Evolutionary conservation across 2,888 invertebrate genomes (phyloP).

Genomic region (Electrophaes corylata): DNA sequence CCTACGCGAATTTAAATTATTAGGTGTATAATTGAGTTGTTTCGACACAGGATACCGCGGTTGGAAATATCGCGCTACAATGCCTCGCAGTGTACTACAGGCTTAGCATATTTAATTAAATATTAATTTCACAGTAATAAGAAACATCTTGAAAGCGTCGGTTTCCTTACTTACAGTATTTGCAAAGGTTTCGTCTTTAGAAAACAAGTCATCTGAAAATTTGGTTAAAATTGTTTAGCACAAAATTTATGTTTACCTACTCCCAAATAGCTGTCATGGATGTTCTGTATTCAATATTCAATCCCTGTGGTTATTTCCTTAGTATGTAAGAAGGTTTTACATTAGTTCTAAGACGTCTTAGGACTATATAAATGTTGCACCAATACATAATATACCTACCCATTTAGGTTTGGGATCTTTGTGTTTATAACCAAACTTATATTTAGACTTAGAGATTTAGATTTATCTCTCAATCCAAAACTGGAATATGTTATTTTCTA

Average conservation of each 20-base stretch:
- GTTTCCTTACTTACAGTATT: slow-evolving; percentile 24
- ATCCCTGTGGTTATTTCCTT: too few relatives aligned
- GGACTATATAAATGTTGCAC: too few relatives aligned
- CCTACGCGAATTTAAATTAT: not conserved
- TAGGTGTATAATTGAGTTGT: not conserved
- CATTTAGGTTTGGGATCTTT: too few relatives aligned
- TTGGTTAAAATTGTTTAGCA: slow-evolving; percentile 28
- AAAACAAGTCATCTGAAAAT: slow-evolving; percentile 31
- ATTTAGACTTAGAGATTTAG: too few relatives aligned
- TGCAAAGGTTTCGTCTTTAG: slow-evolving; percentile 23
- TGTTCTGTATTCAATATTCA: too few relatives aligned
- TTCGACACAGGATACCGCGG: not conserved
- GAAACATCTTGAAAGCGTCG: slow-evolving; percentile 20
- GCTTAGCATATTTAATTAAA: slow-evolving; percentile 24
- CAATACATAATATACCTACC: too few relatives aligned
- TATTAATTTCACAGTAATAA: slow-evolving; percentile 21
- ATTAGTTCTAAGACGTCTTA: too few relatives aligned
- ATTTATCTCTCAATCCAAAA: too few relatives aligned
- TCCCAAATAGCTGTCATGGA: not conserved
- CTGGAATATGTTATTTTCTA: too few relatives aligned
- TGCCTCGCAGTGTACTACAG: not conserved
- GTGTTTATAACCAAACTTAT: too few relatives aligned
- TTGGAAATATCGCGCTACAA: not conserved
- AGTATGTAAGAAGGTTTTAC: too few relatives aligned
- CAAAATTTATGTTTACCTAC: not conserved